Evolutionary conservation across 2,797 vertebrate species (phyloP), one percentile per base, ranked within the genome.

Genomic region (Poecilia picta): DNA sequence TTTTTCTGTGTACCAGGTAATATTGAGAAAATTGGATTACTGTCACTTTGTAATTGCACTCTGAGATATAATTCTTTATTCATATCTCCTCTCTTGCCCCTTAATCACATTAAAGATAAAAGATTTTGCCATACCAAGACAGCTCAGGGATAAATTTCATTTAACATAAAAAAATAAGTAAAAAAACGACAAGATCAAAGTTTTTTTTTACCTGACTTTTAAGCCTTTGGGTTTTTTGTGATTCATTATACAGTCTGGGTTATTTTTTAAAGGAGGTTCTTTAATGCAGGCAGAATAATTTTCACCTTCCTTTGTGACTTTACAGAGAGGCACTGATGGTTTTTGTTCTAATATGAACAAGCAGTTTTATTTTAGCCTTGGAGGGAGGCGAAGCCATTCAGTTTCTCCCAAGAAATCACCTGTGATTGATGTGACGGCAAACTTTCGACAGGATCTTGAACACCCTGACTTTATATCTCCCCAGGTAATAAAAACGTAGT

Each of bases 281-380:
- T 86, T 86, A 81, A 73, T 76, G 75, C 73, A 1, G 70, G 46
- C 62, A 75, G 53, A 77, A 83, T 76, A 53, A 80, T 84, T 82
- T 62, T 76, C 55, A 57, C 66, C 75, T 79, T 77, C n/a, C 66
- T 84, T 74, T 87, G 77, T 83, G 78, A 74, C 10, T 57, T 64
- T 79, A 75, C 53, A 81, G 79, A 75, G 83, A 84, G 85, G 31
- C 55, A 59, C 76, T 82, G 74, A 82, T 91, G 71, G 8, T 77
- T 90, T 87, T 83, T 85, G 82, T 83, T 87, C 80, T 80, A 86
- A 88, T 86, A 86, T 80, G 76, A 89, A 84, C 39, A 83, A 75
- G 72, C 83, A 83, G 77, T 83, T 86, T 85, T 55, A 85, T 89
- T 90, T 90, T 64, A 80, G 75, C 78, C 75, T 83, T 28, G n/a